A percentile compares a stretch with the other conserved stretches of the same genome.
Evolutionary conservation across 2,888 invertebrate genomes (phyloP).

Genomic region (Chloromyia formosa): DNA sequence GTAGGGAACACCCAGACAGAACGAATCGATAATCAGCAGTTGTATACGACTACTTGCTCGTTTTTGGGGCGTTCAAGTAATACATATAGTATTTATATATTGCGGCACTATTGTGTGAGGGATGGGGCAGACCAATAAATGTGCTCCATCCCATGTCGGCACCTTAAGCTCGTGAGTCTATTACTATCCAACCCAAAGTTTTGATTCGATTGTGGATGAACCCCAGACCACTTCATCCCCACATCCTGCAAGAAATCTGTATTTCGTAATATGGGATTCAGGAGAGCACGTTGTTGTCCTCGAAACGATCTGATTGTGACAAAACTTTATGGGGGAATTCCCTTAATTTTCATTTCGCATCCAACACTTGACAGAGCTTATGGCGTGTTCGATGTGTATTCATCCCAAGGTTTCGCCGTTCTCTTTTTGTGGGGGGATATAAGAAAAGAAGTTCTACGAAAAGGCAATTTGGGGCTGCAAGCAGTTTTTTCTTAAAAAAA

Average conservation of each 20-base stretch:
- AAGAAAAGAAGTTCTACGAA: too few relatives aligned
- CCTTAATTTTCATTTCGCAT: conserved; percentile 13
- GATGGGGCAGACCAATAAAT: not conserved
- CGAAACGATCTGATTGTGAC: not conserved
- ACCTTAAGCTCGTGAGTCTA: not conserved
- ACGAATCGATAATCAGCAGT: conserved; percentile 28
- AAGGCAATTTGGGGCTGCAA: too few relatives aligned
- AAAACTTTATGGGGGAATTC: not conserved
- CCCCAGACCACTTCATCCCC: too few relatives aligned
- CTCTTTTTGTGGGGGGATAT: too few relatives aligned
- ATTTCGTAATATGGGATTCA: not conserved
- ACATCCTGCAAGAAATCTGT: conserved; percentile 1
- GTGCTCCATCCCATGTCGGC: not conserved
- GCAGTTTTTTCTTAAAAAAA: not conserved
- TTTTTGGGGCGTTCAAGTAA: conserved; percentile 7
- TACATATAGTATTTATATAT: not conserved
- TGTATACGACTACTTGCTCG: not conserved
- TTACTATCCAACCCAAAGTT: not conserved
- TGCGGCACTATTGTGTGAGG: too few relatives aligned
- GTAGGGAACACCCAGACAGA: conserved; percentile 18
- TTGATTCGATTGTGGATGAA: conserved; percentile 21
- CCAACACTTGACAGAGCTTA: conserved; percentile 12
- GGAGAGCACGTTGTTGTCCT: not conserved
- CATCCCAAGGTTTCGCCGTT: not conserved
- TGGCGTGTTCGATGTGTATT: not conserved